These are phyloP conservation scores for Ploceus nigricollis DNA, from an alignment of 2,113 vertebrate genomes.

Conservation along the genomic window DNA sequence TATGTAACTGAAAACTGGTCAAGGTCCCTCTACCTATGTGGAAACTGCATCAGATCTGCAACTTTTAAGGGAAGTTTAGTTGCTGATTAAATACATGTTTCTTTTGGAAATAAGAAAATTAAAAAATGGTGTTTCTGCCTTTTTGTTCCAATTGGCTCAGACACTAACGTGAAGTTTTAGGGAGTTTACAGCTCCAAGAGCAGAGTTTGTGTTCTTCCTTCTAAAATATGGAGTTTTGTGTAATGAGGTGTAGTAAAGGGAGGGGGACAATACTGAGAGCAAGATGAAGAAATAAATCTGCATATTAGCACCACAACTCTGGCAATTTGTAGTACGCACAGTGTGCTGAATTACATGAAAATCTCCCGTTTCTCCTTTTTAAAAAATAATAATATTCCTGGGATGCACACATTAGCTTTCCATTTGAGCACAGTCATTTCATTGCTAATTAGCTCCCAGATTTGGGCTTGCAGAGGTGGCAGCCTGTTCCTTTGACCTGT, in stretches of 20 bases:
- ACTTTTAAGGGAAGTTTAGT: not conserved
- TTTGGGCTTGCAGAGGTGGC: not conserved
- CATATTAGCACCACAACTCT: accelerated
- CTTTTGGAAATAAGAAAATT: not conserved
- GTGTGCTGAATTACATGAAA: not conserved
- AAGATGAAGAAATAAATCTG: not conserved
- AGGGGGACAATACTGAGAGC: not conserved
- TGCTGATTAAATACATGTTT: not conserved
- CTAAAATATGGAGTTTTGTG: not conserved
- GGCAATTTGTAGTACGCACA: accelerated
- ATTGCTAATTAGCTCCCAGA: not conserved
- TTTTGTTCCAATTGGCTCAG: not conserved
- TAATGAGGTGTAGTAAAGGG: not conserved
- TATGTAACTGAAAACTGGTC: not conserved
- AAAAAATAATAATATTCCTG: not conserved
- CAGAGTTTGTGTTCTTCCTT: not conserved
- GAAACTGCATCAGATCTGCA: not conserved
- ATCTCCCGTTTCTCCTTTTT: accelerated
- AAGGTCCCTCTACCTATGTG: accelerated
- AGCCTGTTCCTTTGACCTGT: not conserved
- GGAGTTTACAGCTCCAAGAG: not conserved
- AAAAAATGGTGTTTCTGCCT: not conserved
- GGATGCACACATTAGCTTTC: not conserved
- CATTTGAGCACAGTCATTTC: not conserved
- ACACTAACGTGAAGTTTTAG: not conserved